A percentile compares a stretch with the other conserved stretches of the same genome.
phyloP scores from a whole-genome alignment of 2,113 vertebrate genomes.

The Malurus alboscapulatus region DNA sequence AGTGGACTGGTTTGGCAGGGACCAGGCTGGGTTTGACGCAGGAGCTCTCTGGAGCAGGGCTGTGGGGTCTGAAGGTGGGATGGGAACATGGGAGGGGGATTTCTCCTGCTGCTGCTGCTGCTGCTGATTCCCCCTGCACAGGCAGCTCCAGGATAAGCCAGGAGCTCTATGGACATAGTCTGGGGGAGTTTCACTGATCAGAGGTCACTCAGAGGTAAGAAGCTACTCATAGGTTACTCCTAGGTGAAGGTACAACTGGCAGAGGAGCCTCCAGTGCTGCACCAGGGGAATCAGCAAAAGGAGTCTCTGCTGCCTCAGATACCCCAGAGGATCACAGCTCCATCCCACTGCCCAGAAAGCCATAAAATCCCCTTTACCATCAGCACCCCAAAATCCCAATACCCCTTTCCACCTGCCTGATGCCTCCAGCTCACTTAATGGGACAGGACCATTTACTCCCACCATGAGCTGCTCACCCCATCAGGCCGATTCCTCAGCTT shows the following conservation, averaged over 20 bases:
- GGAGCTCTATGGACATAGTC: accelerated
- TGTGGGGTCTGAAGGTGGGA: neutral
- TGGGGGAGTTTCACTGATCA: neutral
- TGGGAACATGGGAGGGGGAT: neutral
- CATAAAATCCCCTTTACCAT: accelerated
- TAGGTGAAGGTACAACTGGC: accelerated
- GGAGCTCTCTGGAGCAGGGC: neutral
- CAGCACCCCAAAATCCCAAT: neutral
- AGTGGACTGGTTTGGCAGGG: accelerated
- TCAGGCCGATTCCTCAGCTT: neutral
- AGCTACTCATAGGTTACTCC: neutral
- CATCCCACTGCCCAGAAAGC: neutral
- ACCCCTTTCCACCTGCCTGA: neutral
- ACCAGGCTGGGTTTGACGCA: accelerated
- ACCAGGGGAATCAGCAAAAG: neutral
- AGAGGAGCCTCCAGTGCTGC: neutral
- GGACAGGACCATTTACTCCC: neutral
- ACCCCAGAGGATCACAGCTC: neutral
- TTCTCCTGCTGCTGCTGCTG: neutral
- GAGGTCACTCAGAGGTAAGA: neutral
- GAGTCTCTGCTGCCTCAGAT: neutral
- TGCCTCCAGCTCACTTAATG: accelerated
- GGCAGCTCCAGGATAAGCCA: accelerated
- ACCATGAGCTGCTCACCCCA: neutral
- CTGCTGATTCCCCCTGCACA: accelerated